Percentiles rank a stretch among this genome's conserved stretches.
Evolutionary conservation across 2,113 vertebrate species (phyloP).

Genomic region (Oreochromis niloticus): DNA sequence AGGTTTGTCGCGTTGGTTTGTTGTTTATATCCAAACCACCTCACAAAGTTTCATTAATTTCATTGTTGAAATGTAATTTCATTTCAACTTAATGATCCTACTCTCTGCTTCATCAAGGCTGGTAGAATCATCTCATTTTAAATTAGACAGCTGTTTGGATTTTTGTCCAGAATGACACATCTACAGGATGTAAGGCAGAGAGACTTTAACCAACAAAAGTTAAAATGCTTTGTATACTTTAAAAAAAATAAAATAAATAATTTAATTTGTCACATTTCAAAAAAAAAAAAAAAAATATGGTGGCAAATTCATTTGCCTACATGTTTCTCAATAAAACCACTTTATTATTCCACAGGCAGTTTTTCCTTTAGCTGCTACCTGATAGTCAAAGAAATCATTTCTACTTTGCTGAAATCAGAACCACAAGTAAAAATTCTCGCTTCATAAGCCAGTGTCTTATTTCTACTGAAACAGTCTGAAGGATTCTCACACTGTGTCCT

Average conservation of each 20-base stretch:
- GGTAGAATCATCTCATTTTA: not conserved
- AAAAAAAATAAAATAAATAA: not conserved
- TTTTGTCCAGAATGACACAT: not conserved
- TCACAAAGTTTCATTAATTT: not conserved
- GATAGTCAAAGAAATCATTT: not conserved
- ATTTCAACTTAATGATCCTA: not conserved
- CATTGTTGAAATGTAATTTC: not conserved
- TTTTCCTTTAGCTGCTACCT: not conserved
- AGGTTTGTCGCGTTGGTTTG: not conserved
- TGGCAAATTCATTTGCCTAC: not conserved
- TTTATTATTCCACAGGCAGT: not conserved
- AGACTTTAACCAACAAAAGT: not conserved
- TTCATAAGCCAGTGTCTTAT: not conserved
- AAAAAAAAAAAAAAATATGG: rapidly evolving
- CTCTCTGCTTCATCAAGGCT: not conserved
- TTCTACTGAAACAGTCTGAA: not conserved
- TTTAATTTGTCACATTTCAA: not conserved
- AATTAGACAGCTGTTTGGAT: not conserved
- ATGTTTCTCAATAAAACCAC: rapidly evolving
- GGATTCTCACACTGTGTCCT: not conserved
- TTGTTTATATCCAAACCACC: not conserved
- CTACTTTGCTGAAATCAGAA: not conserved
- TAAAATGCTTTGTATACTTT: not conserved
- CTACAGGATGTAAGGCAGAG: not conserved
- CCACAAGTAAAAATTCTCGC: not conserved